Evolutionary conservation across 1,140 invertebrate species (phyloP), one percentile per base, ranked within the genome.

Genomic region (Drosophila pachea): DNA sequence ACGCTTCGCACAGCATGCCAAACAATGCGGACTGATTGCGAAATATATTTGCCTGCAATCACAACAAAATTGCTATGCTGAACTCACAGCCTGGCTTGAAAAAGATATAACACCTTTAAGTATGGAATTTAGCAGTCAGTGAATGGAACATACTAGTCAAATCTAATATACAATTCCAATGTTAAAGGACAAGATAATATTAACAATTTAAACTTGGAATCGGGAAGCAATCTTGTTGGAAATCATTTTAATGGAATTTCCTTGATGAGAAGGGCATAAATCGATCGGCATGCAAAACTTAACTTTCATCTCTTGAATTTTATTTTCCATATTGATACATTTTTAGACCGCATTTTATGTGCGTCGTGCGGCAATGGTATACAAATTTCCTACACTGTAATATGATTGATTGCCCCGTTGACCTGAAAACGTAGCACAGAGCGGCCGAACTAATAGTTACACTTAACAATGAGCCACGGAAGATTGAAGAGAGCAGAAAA

Each of bases 381-480:
- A 84, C 81, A 84, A 84, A 84, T 86, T 86, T 86, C 65, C 69
- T 77, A 76, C 73, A 86, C 66, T 77, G 78, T 77, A 81, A 86
- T 77, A 86, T 86, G 81, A 86, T 86, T 86, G 81, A 86, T 86
- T 86, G 81, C 81, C 74, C 81, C 70, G 76, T 86, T 86, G 81
- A 86, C 81, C 81, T 86, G 81, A 65, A 86, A 86, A 86, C 74
- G 82, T 68, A 68, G 55, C 52, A 56, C 48, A 65, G 22, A 65
- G 65, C 63, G 56, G 32, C 50, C 73, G 48, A 84, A 86, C 81
- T 86, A 86, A 86, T 86, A 86, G 81, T 86, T 81, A 86, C 81
- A 86, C 81, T 74, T 76, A 84, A 84, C 81, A 86, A 84, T 71
- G 58, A 73, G 58, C 68, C 63, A 31, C 35, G 49, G 45, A 52